Evolutionary conservation across 2,113 vertebrate genomes (phyloP), one percentile per base, ranked within the genome.

Genomic region (Tamias sibiricus): DNA sequence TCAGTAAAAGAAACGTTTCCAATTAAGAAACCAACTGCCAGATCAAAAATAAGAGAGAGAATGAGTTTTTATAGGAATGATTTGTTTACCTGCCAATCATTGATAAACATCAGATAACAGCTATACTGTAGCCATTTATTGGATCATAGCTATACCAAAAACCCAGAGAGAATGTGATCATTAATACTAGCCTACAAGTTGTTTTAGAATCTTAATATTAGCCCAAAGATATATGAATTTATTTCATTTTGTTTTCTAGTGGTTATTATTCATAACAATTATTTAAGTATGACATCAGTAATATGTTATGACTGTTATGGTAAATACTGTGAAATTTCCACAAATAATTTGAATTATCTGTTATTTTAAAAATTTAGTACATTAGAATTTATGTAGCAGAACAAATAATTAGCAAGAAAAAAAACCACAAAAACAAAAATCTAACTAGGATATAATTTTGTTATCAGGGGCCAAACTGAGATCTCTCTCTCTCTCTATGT

Each of bases 401-500:
- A 79, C 71, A 91, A 92, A 76, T 81, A 75, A 62, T 26, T 69
- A 81, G 64, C 47, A 30, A 87, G 40, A 47, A 84, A 83, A 91
- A 82, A 68, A 91, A 89, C 35, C 54, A 82, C 3, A 91, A 64
- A 87, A 88, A 89, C 49, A 94, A 92, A 94, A 66, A 59, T 82
- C 44, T 95, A 76, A 88, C 24, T 64, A 92, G 49, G 84, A 54
- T 84, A 47, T 80, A 75, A 17, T 64, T 95, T 89, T 95, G 42
- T 95, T 74, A 82, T 57, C 30, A 75, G 30, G 49, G 37, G 71
- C 26, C 47, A 90, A 86, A 88, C 9, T 49, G 35, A 69, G 87
- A 54, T 88, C 28, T 88, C 30, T 66, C 22, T 79, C 22, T 44
- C 10, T 42, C 5, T 40, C 3, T 44, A 62, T 40, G 3, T 11